Conservation (phyloP, 2,888 invertebrate species). For the Pocota personata region DNA sequence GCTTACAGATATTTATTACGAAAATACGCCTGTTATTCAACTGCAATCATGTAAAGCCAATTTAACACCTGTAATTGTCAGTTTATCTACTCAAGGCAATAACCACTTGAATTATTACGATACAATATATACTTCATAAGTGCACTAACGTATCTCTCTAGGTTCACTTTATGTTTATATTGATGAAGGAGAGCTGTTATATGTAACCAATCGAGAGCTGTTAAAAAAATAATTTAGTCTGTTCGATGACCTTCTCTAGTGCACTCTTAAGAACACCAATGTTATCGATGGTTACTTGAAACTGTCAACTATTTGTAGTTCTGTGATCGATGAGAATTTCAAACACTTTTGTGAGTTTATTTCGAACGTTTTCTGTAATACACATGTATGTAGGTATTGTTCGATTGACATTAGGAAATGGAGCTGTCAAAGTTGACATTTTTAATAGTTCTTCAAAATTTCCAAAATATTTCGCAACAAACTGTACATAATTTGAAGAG, state of each 20-base stretch:
- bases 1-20: not conserved
- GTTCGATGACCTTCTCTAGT: constrained; percentile 8
- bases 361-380: constrained; percentile 2
- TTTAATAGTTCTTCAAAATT: not conserved
- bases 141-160: not conserved
- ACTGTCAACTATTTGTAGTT: not conserved
- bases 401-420: not conserved
- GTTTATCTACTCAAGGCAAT: constrained; percentile 7
- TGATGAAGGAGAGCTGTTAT: constrained; percentile 2
- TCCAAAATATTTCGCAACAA: not conserved
- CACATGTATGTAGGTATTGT: too few relatives aligned
- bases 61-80: constrained; percentile 19
- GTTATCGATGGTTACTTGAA: not conserved
- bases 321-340: constrained; percentile 6
- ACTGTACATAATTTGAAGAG: too few relatives aligned
- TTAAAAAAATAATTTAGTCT: not conserved
- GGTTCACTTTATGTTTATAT: constrained; percentile 2
- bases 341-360: not conserved
- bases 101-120: not conserved
- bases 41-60: not conserved
- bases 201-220: not conserved
- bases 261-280: not conserved
- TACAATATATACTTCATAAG: constrained; percentile 1
- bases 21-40: not conserved
- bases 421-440: constrained; percentile 3